Base-by-base conservation (phyloP, 2,888 invertebrate species). In the Biston stratarius region DNA sequence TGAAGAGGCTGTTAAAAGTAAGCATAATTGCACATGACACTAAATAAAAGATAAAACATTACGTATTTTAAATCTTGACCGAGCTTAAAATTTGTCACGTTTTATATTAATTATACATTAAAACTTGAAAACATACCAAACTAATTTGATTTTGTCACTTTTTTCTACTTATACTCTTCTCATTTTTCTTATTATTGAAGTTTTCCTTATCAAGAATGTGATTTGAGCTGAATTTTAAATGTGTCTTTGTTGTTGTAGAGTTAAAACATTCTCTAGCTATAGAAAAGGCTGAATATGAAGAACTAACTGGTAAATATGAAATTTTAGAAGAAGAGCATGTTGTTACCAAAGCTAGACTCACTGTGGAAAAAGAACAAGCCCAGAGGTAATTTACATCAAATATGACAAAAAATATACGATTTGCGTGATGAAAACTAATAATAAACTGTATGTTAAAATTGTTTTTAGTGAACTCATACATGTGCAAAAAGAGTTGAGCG, bases 291-390 rank as follows among this genome's bases (percentile, higher is more conserved):
- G 96, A 97, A 74, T 97, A 96, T 82, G 96, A 97, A 56, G 97
- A 97, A 77, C 91, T 98, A 61, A 97, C 97, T 40, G 95, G 95
- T 15, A 97, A 97, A 86, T 97, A 97, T 88, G 98, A 97, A 85
- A 95, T 96, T 69, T 88, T 98, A 45, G 97, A 97, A 83, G 97
- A 98, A 84, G 97, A 98, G 80, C 97, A 97, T 75, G 97, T 97
- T 0, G 95, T 97, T 0, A 96, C 96, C 70, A 97, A 97, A 88
- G 96, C 97, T 8, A 96, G 97, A 83, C 90, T 97, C 5, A 96
- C 97, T 6, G 96, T 96, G 64, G 97, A 98, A 84, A 98, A 97
- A 81, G 97, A 97, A 89, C 95, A 96, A 77, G 92, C 97, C 12
- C 96, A 96, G 86, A 95, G 95, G 96, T 96, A 83, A 78, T 9